These are phyloP conservation scores for Scaptomyza caliginosa DNA, from an alignment of 2,888 invertebrate species.

Conservation along the genomic window DNA sequence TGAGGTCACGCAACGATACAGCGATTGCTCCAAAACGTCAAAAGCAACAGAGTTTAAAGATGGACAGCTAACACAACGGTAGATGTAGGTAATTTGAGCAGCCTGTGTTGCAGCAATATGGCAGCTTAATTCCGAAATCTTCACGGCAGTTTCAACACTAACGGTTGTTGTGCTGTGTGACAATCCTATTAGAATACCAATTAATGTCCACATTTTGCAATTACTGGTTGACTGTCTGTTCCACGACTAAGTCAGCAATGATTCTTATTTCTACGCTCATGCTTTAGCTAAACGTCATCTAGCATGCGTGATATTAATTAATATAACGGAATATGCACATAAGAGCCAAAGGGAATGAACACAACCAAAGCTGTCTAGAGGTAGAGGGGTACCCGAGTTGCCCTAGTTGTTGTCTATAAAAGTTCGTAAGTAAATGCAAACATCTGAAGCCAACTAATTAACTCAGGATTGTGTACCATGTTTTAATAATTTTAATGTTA, in stretches of 20 bases:
- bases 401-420: not conserved
- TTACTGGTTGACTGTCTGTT: not conserved
- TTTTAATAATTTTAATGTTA: not conserved
- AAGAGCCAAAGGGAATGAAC: slow-evolving; percentile 3
- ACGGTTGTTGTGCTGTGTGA: not conserved
- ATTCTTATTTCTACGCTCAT: not conserved
- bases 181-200: slow-evolving; percentile 30
- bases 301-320: not conserved
- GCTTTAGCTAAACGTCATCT: not conserved
- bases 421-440: not conserved
- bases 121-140: slow-evolving; percentile 44
- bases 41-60: not conserved
- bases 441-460: not conserved
- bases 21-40: slow-evolving; percentile 33
- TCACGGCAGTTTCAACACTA: not conserved
- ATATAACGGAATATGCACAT: not conserved
- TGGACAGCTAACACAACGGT: slow-evolving; percentile 60
- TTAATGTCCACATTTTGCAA: slow-evolving; percentile 21
- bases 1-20: slow-evolving; percentile 44
- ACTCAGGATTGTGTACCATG: not conserved
- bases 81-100: slow-evolving; percentile 58
- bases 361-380: not conserved
- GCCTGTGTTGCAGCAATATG: slow-evolving; percentile 38
- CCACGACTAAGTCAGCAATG: not conserved
- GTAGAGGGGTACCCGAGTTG: not conserved